Evolutionary conservation across 1,140 invertebrate species (phyloP), one percentile per base, ranked within the genome.

Genomic region (Drosophila nigrodunni): DNA sequence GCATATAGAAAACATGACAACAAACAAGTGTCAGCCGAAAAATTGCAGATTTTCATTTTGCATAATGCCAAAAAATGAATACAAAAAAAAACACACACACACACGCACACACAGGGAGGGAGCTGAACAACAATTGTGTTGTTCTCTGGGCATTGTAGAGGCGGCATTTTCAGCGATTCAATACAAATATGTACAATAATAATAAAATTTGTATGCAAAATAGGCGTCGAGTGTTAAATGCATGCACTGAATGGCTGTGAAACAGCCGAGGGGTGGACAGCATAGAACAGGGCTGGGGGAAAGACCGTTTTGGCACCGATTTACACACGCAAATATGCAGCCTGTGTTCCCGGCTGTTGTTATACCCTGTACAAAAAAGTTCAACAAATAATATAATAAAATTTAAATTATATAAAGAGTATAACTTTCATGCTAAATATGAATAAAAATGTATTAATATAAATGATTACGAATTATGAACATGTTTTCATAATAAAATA

Each of bases 181-280:
- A 76, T 76, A 69, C 72, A 70, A 74, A 74, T 74, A 74, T 74
- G 72, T 86, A 88, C 77, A 80, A 88, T 88, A 88, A 88, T 89
- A 88, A 88, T 88, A 89, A 88, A 88, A 88, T 88, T 88, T 88
- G 83, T 89, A 88, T 88, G 83, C 83, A 88, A 88, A 88, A 88
- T 89, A 88, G 83, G 83, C 83, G 85, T 89, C 79, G 78, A 82
- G 82, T 87, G 82, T 87, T 87, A 87, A 88, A 88, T 88, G 85
- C 83, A 88, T 80, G 83, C 85, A 80, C 74, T 79, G 65, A 74
- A 69, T 61, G 35, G 44, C 59, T 74, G 65, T 25, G 35, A 57
- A 62, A 64, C 49, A 34, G 47, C 34, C n/a, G 18, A n/a, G 37
- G 18, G 6, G 9, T 18, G 58, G 39, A 21, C 18, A 30, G 7